Evolutionary conservation across 2,797 vertebrate species (phyloP).

Genomic region (Adrianichthys oophorus): DNA sequence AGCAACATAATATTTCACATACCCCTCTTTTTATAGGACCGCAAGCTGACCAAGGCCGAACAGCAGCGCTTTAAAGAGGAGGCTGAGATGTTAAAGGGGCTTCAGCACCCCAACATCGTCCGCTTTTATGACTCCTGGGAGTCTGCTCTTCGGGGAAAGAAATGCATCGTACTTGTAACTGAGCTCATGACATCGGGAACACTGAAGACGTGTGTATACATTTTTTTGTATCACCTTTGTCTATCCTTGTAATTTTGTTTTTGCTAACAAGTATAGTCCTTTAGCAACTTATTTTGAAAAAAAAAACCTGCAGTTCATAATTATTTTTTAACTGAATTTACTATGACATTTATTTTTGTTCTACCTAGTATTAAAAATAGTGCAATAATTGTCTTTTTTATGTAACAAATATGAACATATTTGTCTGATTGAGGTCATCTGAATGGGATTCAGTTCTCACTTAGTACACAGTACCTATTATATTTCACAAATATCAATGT

Average conservation of each 20-base stretch:
- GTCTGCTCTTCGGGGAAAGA: constrained; percentile 89
- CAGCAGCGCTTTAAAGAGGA: constrained; percentile 96
- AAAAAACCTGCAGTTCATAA: too few relatives aligned
- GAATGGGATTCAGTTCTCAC: too few relatives aligned
- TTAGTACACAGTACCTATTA: too few relatives aligned
- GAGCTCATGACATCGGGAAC: constrained; percentile 98
- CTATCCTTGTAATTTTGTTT: background rate
- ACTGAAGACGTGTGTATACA: constrained; percentile 88
- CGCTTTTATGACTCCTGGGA: constrained; percentile 98
- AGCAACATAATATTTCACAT: constrained; percentile 1
- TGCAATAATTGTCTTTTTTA: background rate
- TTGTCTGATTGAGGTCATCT: constrained; percentile 1
- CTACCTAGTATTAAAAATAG: background rate
- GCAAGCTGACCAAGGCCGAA: constrained; percentile 92
- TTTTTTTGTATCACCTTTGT: background rate
- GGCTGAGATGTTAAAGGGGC: constrained; percentile 95
- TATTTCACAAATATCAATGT: background rate
- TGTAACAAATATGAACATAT: background rate
- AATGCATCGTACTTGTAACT: constrained; percentile 95
- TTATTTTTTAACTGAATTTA: too few relatives aligned
- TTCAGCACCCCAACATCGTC: constrained; percentile 96
- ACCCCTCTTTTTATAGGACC: constrained; percentile 77
- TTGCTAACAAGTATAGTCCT: background rate
- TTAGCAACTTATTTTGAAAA: too few relatives aligned
- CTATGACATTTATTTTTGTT: too few relatives aligned